Conservation (phyloP, 1,140 invertebrate genomes). For the Sycophila sp. region DNA sequence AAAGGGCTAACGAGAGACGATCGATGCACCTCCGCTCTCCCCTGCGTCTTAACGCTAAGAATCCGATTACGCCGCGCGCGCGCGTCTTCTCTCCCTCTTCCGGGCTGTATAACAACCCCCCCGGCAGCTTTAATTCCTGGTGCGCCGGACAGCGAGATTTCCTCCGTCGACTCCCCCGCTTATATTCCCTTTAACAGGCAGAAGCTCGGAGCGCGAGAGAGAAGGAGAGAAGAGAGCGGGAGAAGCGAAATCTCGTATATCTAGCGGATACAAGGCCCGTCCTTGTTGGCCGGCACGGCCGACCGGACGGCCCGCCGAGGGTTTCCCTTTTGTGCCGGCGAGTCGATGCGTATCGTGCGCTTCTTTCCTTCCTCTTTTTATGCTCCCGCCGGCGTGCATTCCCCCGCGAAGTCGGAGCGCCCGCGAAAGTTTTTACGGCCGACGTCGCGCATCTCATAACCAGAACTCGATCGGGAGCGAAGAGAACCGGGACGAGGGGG, state of each 20-base stretch:
- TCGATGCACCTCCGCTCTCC: neutral
- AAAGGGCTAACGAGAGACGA: slow-evolving; percentile 12
- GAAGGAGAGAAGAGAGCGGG: too few species aligned
- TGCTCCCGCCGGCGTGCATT: neutral
- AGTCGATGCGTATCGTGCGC: neutral
- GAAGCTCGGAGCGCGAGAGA: neutral
- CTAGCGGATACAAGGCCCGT: too few species aligned
- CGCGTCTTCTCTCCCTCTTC: neutral
- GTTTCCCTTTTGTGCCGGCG: neutral
- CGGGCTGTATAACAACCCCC: neutral
- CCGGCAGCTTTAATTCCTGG: neutral
- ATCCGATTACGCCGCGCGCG: slow-evolving; percentile 14
- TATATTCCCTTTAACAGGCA: neutral
- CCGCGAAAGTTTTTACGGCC: too few species aligned
- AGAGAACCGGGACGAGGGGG: too few species aligned
- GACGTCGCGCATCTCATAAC: too few species aligned
- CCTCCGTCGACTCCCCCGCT: neutral
- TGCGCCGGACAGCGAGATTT: neutral
- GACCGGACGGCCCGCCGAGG: neutral
- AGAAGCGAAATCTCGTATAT: too few species aligned
- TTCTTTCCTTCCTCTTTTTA: neutral
- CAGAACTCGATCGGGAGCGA: too few species aligned
- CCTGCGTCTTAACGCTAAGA: neutral
- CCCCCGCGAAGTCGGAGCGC: neutral
- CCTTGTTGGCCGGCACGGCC: neutral